Percentiles rank a stretch among this genome's conserved stretches.
These are phyloP conservation scores for Felis catus DNA, from an alignment of 2,113 vertebrate genomes.

Conservation along the genomic window F.catus_Fca126_mat1.0 CM031419.1:200539001-200539500, in stretches of 20 bases:
- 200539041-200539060: neutral
- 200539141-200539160: neutral
- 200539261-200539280: neutral
- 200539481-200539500: neutral
- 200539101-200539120: accelerated
- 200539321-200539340: neutral
- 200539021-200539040: neutral
- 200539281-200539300: neutral
- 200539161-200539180: neutral
- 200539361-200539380: neutral
- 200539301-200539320: constrained; percentile 60
- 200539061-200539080: neutral
- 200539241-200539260: constrained; percentile 36
- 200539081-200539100: neutral
- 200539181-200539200: neutral
- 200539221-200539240: neutral
- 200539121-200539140: neutral
- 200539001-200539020: neutral
- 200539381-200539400: neutral
- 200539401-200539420: neutral
- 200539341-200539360: constrained; percentile 47
- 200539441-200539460: constrained; percentile 57
- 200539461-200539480: accelerated
- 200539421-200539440: constrained; percentile 72
- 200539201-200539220: neutral